Percentiles rank a stretch among this genome's conserved stretches.
phyloP scores from a whole-genome alignment of 1,140 invertebrate species.

The Lethocerus indicus region DNA sequence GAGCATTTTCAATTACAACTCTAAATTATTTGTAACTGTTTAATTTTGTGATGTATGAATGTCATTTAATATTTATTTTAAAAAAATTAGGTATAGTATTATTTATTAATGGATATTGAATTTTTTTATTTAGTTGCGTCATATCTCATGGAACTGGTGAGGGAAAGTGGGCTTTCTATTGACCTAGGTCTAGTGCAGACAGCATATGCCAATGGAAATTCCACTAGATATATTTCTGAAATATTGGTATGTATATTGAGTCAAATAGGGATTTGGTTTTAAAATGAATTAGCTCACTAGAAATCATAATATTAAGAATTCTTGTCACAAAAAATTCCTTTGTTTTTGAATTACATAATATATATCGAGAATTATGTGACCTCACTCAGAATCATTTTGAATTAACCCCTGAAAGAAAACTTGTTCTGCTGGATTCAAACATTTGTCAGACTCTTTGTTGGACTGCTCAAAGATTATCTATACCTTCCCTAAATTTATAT shows the following conservation, averaged over 20 bases:
- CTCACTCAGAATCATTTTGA: too few relatives aligned
- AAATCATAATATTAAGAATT: too few relatives aligned
- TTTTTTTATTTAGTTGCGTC: slow-evolving; percentile 36
- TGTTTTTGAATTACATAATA: background rate
- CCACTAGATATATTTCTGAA: slow-evolving; percentile 79
- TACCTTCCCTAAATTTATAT: too few relatives aligned
- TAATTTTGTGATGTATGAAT: background rate
- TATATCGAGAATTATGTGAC: too few relatives aligned
- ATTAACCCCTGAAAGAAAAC: too few relatives aligned
- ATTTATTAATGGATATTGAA: background rate
- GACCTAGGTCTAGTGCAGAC: slow-evolving; percentile 86
- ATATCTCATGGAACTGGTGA: slow-evolving; percentile 64
- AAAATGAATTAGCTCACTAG: too few relatives aligned
- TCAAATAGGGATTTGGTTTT: background rate
- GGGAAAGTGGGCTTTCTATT: slow-evolving; percentile 44
- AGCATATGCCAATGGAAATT: slow-evolving; percentile 95
- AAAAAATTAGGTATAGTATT: background rate
- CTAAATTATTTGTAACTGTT: background rate
- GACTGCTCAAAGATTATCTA: too few relatives aligned
- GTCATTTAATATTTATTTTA: background rate
- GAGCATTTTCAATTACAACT: background rate
- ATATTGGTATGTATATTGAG: slow-evolving; percentile 40
- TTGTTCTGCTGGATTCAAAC: too few relatives aligned
- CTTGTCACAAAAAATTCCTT: background rate
- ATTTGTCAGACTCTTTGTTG: too few relatives aligned